A percentile compares a stretch with the other conserved stretches of the same genome.
Conservation (phyloP, 2,113 vertebrate genomes). For the Thomomys bottae region DNA sequence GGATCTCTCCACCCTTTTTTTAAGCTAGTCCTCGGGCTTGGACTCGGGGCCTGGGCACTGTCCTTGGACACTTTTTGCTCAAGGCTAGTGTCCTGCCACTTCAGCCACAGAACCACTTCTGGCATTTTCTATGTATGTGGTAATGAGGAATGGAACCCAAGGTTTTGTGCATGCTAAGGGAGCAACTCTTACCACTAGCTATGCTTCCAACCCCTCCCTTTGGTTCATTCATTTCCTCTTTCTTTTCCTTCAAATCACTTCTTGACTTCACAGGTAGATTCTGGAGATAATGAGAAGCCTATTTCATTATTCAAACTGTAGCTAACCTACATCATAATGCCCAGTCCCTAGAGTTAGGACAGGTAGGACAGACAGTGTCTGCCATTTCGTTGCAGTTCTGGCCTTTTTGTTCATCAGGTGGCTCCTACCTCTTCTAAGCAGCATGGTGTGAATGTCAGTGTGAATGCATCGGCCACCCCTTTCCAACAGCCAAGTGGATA, state of each 20-base stretch:
- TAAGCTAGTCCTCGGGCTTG: too few species aligned
- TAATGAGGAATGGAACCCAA: too few species aligned
- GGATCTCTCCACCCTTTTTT: too few species aligned
- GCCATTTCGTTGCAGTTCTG: slow-evolving; percentile 19
- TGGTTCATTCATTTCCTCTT: slow-evolving; percentile 4
- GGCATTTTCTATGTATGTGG: too few species aligned
- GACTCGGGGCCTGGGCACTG: too few species aligned
- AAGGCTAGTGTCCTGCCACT: too few species aligned
- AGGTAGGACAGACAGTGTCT: background rate
- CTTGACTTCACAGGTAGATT: slow-evolving; percentile 7
- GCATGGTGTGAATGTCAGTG: slow-evolving; percentile 98
- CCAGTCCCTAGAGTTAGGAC: background rate
- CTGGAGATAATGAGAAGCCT: background rate
- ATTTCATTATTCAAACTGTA: background rate
- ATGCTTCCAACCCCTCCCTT: too few species aligned
- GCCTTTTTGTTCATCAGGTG: slow-evolving; percentile 86
- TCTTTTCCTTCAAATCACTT: background rate
- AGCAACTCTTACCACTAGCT: too few species aligned
- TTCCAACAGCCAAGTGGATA: slow-evolving; percentile 98
- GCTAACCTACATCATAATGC: background rate
- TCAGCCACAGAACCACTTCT: too few species aligned
- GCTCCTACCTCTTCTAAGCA: slow-evolving; percentile 99
- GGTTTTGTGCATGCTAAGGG: too few species aligned
- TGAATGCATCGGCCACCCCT: slow-evolving; percentile 94
- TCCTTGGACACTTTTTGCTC: too few species aligned